Conservation (phyloP, 2,113 vertebrate genomes). For the Phyllostomus discolor region DNA sequence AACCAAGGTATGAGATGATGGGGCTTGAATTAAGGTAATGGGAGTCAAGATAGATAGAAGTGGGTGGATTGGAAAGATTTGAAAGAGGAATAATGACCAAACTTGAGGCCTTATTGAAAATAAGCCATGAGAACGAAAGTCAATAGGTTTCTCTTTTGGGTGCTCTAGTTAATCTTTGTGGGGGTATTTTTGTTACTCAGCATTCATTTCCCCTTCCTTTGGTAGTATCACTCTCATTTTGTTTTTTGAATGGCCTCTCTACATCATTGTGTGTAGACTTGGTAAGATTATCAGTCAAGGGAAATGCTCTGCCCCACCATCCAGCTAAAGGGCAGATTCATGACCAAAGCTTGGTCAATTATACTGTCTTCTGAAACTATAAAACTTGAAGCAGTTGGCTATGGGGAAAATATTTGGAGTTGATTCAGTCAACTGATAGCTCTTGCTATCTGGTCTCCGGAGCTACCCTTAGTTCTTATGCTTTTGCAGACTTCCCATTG, state of each 20-base stretch:
- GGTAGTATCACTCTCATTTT: neutral
- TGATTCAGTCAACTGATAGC: neutral
- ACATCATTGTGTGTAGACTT: neutral
- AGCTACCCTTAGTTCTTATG: neutral
- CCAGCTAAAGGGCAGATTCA: neutral
- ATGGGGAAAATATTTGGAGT: neutral
- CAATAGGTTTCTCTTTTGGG: neutral
- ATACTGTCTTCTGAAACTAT: neutral
- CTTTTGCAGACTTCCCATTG: neutral
- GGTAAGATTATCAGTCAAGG: neutral
- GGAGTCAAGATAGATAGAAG: neutral
- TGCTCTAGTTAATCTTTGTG: neutral
- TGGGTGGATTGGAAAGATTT: neutral
- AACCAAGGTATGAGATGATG: neutral
- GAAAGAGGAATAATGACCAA: neutral
- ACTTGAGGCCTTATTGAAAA: neutral
- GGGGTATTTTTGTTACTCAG: neutral
- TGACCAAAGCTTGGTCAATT: neutral
- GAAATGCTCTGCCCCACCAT: neutral
- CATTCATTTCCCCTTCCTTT: neutral
- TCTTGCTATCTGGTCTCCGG: neutral
- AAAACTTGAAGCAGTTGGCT: neutral
- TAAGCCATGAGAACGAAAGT: neutral
- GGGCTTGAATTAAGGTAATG: neutral
- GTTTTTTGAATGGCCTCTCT: neutral